These are phyloP conservation scores for Seladonia tumulorum DNA, from an alignment of 2,888 invertebrate genomes.

Conservation along the genomic window DNA sequence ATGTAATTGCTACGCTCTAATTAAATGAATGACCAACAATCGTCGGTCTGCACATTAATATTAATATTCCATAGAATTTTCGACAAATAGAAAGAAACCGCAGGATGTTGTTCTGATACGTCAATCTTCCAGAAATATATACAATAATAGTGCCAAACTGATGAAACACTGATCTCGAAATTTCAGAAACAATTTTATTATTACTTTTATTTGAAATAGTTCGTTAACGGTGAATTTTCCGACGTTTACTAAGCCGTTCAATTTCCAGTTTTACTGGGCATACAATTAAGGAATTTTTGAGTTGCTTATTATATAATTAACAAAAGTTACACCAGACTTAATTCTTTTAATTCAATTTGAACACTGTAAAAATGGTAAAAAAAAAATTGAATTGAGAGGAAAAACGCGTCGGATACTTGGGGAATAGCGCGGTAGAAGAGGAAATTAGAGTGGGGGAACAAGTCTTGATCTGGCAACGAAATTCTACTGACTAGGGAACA, in stretches of 20 bases:
- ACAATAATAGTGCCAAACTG: background rate
- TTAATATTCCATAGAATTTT: background rate
- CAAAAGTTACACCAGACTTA: too few species aligned
- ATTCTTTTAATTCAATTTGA: too few species aligned
- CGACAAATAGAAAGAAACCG: background rate
- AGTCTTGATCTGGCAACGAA: background rate
- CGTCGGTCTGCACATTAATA: background rate
- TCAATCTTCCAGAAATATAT: background rate
- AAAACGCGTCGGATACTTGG: too few species aligned
- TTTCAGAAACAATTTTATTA: background rate
- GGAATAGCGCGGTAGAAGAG: too few species aligned
- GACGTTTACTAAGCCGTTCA: too few species aligned
- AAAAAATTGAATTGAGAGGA: too few species aligned
- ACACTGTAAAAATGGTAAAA: too few species aligned
- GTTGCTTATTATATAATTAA: too few species aligned
- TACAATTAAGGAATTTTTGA: too few species aligned
- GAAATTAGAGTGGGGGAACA: too few species aligned
- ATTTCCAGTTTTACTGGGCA: too few species aligned
- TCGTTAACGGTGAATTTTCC: too few species aligned
- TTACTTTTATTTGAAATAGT: background rate
- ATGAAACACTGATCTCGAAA: background rate
- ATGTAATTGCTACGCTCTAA: constrained; percentile 21
- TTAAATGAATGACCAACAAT: constrained; percentile 14
- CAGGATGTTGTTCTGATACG: background rate
- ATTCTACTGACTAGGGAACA: background rate